Evolutionary conservation across 2,888 invertebrate species (phyloP), one percentile per base, ranked within the genome.

Genomic region (Phyllotreta striolata): DNA sequence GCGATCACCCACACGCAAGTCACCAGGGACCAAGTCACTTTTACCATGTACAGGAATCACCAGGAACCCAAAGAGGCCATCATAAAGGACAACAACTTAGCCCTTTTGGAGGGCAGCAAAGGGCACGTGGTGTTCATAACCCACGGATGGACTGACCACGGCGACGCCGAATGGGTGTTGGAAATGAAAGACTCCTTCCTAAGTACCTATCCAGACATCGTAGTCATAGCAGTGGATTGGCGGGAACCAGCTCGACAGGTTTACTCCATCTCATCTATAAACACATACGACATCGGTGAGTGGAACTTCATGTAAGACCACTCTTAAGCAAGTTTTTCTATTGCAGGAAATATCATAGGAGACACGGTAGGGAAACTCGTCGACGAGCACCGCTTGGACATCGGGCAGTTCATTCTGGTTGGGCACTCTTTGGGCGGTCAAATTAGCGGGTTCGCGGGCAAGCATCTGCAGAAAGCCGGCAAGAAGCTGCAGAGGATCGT

Each of bases 391-490:
- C 64, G 68, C 0, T 64, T 77, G 2, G 70, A 72, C 8, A 63
- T 74, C 14, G 65, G 69, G 5, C 66, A 74, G 38, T 65, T 77
- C 41, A 56, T 76, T 12, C 34, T 76, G 6, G 70, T 76, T n/a
- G 77, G 77, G 5, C 77, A 77, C 64, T 77, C 76, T 5, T 58
- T 77, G 34, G 77, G 77, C 10, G 77, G 73, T 1, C 77, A 77
- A 59, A 68, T 75, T 9, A 63, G 67, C 9, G 76, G 77, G 5
- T 77, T 73, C 56, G 66, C 73, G 6, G 77, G 75, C 12, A 76
- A 77, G 70, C 68, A 68, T 39, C 67, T 77, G 10, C 40, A 66
- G 34, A 69, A 73, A 43, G 44, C 64, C 12, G 69, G 72, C 8
- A 55, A 70, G 55, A 71, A 68, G 57, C 46, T 77, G 35, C 71